phyloP scores from a whole-genome alignment of 2,113 vertebrate species.

The Naja naja region DNA sequence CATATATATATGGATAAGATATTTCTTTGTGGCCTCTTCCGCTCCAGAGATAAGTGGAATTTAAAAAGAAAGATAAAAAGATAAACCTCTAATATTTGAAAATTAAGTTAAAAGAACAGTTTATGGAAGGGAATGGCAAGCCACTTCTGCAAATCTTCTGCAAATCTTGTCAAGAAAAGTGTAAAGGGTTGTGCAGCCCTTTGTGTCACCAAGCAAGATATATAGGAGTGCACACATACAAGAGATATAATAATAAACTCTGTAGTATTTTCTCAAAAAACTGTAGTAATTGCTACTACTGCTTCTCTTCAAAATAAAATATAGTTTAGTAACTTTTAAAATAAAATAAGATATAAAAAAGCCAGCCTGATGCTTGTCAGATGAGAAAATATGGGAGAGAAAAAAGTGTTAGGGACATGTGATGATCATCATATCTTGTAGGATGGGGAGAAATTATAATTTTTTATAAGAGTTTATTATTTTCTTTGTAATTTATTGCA shows the following conservation, averaged over 20 bases:
- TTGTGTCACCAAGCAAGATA: background rate
- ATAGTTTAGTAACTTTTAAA: slow-evolving; percentile 13
- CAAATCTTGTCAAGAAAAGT: background rate
- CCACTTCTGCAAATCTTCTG: background rate
- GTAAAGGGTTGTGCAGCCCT: rapidly evolving
- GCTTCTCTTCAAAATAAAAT: background rate
- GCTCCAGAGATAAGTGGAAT: slow-evolving; percentile 19
- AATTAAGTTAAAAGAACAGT: background rate
- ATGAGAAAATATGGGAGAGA: slow-evolving; percentile 6
- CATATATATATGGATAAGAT: background rate
- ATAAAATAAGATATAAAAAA: slow-evolving; percentile 1
- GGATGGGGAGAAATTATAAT: background rate
- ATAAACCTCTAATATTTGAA: slow-evolving; percentile 22
- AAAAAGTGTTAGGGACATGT: slow-evolving; percentile 4
- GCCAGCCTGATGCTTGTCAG: background rate
- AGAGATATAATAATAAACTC: background rate
- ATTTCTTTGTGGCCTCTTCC: background rate
- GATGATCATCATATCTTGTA: background rate
- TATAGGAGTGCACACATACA: background rate
- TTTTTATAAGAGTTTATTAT: background rate
- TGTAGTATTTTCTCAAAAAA: slow-evolving; percentile 11
- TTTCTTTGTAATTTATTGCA: slow-evolving; percentile 9
- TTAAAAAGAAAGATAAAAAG: background rate
- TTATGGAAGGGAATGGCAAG: slow-evolving; percentile 13
- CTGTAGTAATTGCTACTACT: background rate